Conservation (phyloP, 2,888 invertebrate species). For the Halictus ligatus region DNA sequence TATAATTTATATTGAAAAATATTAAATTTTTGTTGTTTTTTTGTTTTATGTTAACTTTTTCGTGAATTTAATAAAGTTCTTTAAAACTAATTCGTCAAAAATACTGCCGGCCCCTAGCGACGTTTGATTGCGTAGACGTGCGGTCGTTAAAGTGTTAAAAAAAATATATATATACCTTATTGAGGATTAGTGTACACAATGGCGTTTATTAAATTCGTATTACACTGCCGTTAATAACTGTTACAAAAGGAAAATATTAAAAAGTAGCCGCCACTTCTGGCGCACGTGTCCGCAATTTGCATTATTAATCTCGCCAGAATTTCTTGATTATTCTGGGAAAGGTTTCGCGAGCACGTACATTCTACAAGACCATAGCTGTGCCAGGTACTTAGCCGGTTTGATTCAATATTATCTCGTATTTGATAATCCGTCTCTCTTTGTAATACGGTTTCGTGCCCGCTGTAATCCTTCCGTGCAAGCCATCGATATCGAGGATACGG, state of each 20-base stretch:
- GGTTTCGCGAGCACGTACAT: constrained; percentile 21
- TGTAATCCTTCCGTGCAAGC: constrained; percentile 51
- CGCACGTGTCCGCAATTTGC: background rate
- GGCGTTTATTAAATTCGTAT: background rate
- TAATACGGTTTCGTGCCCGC: constrained; percentile 37
- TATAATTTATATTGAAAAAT: too few relatives aligned
- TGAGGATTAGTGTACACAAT: background rate
- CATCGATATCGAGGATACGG: constrained; percentile 39
- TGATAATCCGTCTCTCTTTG: constrained; percentile 59
- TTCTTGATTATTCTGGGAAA: constrained; percentile 26
- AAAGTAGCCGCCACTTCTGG: background rate
- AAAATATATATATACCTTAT: too few relatives aligned
- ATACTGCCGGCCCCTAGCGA: too few relatives aligned
- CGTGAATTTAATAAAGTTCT: too few relatives aligned
- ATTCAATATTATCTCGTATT: constrained; percentile 52
- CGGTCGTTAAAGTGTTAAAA: too few relatives aligned
- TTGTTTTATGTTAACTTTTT: too few relatives aligned
- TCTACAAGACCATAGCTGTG: background rate
- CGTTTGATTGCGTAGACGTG: too few relatives aligned
- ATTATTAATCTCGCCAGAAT: constrained; percentile 28
- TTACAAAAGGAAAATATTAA: background rate
- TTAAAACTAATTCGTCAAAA: too few relatives aligned
- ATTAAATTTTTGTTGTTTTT: too few relatives aligned
- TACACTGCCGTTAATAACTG: background rate
- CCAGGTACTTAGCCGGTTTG: constrained; percentile 31